Evolutionary conservation across 1,140 invertebrate species (phyloP).

Genomic region (Wiebesia pumilae): DNA sequence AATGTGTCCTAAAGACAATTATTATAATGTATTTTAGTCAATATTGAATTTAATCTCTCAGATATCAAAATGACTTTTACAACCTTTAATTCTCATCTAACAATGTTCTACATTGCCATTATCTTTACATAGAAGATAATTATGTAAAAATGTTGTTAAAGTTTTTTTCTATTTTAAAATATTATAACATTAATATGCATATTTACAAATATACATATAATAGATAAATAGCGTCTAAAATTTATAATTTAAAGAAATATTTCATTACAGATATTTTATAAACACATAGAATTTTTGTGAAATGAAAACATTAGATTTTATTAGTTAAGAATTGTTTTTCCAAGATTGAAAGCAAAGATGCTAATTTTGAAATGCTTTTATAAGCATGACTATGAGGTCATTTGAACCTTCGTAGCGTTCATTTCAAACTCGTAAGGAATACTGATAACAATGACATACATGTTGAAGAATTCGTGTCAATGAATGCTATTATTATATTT

Average conservation of each 20-base stretch:
- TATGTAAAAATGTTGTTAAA: too few species aligned
- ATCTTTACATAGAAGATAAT: too few species aligned
- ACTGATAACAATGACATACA: slow-evolving; percentile 33
- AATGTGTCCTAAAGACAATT: neutral
- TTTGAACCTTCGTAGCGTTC: neutral
- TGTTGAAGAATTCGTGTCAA: slow-evolving; percentile 35
- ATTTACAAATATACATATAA: too few species aligned
- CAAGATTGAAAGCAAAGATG: neutral
- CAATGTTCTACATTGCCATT: neutral
- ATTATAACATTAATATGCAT: too few species aligned
- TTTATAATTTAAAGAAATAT: too few species aligned
- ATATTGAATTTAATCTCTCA: neutral
- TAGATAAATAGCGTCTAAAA: too few species aligned
- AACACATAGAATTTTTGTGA: too few species aligned
- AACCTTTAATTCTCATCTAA: neutral
- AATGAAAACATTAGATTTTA: too few species aligned
- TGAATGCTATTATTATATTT: slow-evolving; percentile 39
- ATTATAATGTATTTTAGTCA: neutral
- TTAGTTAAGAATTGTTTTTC: neutral
- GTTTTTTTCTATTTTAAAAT: too few species aligned
- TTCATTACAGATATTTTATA: too few species aligned
- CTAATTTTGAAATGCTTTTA: neutral
- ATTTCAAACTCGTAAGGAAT: slow-evolving; percentile 8
- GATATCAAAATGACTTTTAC: neutral
- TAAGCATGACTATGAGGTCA: neutral